Evolutionary conservation across 2,113 vertebrate species (phyloP), one percentile per base, ranked within the genome.

Genomic region (Centropristis striata): DNA sequence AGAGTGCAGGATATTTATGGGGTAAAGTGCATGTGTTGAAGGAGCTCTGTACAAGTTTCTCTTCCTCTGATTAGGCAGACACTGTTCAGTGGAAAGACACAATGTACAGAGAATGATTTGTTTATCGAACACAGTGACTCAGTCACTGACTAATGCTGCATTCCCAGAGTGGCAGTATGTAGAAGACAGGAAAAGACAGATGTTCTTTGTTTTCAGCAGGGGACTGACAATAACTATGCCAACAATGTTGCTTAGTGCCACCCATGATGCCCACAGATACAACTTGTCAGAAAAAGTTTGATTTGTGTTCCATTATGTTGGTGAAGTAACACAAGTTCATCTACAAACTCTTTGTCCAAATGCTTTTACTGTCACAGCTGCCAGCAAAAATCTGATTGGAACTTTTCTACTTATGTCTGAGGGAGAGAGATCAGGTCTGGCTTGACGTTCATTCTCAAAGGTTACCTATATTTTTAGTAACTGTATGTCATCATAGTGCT

Each of bases 161-260:
- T 9, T 37, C 46, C 64, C 46, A 49, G 12, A 37, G 28, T 66
- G 20, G 12, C 46, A 50, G 64, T 21, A 37, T 50, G 18, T 66
- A 46, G 27, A 21, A 50, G 46, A 50, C 64, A 50, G 46, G 46
- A 66, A 66, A 28, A 14, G 46, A 23, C 20, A 37, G 64, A 66
- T 66, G 20, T 50, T 23, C 28, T 66, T 66, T 66, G 64, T 37
- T 50, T 66, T 47, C 27, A 32, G 16, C 64, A 37, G 27, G 27
- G 8, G 46, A 37, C 28, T 23, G 46, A 37, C 64, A 66, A 23
- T 23, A 50, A 50, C 13, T 9, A 23, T 10, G 13, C 11, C 46
- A 36, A 44, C 63, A 21, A 15, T 16, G 25, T 0, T 32, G 27
- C 20, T 66, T 15, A 50, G 63, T 37, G 46, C 27, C 63, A 66